Base-by-base conservation (phyloP, 2,888 invertebrate species). In the Diploptera punctata region DNA sequence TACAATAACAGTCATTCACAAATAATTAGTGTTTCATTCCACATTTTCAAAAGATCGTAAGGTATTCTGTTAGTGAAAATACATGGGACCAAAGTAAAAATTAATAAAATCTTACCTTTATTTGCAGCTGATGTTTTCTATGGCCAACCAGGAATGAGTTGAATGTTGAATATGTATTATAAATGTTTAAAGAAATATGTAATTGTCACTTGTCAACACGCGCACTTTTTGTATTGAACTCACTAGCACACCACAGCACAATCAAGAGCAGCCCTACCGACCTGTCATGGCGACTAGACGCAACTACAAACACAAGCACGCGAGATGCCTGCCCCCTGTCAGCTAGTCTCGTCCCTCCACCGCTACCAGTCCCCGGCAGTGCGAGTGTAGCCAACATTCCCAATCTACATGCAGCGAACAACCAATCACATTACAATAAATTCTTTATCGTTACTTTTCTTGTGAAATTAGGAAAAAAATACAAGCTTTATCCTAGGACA, bases 291-390 rank as follows among this genome's bases (percentile, higher is more conserved):
- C 65, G 65, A 65, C 65, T 29, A 24, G 44, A 44, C 44, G 29
- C 65, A 65, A 65, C 65, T 65, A 47, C 65, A 57, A 57, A 57
- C 57, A 57, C 57, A 57, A 52, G 31, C 57, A 57, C 57, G 57
- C 57, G 57, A 57, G 57, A 57, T 29, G 57, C 31, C 57, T 57
- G 57, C 57, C 57, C n/a, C 57, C 57, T 31, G 29, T 29, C n/a
- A 29, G 57, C 2, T 26, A 29, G 57, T 26, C 57, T 57, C 21
- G 57, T 54, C 54, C 54, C 54, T 3, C 10, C 0, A 24, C 54
- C 54, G 1, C 21, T 3, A 13, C 54, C 26, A 21, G 54, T 57
- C 57, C 26, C 57, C 7, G n/a, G 57, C 57, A 1, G n/a, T 16
- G 57, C 54, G 24, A 54, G 54, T n/a, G 29, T 31, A 16, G 29